A percentile compares a stretch with the other conserved stretches of the same genome.
phyloP scores from a whole-genome alignment of 2,888 invertebrate species.

The Dryomyza anilis region DNA sequence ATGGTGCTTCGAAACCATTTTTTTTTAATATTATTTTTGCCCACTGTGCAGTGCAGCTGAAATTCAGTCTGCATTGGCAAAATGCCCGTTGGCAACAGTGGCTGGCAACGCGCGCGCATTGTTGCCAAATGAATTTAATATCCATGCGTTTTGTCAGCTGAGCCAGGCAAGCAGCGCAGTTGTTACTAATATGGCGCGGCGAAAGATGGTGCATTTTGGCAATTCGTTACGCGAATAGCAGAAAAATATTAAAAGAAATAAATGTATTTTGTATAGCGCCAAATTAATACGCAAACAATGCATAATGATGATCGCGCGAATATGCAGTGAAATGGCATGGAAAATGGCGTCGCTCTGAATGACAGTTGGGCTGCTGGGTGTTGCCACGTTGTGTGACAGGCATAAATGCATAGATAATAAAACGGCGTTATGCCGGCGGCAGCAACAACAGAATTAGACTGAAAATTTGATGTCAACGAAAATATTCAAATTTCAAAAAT shows the following conservation, averaged over 20 bases:
- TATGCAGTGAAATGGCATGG: slow-evolving; percentile 1
- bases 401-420: neutral
- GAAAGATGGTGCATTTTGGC: neutral
- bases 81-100: slow-evolving; percentile 39
- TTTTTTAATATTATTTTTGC: neutral
- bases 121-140: slow-evolving; percentile 15
- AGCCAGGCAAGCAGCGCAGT: too few species aligned
- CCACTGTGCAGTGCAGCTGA: neutral
- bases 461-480: neutral
- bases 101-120: slow-evolving; percentile 22
- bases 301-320: too few species aligned
- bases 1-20: neutral
- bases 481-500: neutral
- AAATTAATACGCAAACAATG: slow-evolving; percentile 14
- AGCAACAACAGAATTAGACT: neutral
- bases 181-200: neutral
- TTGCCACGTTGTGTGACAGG: neutral
- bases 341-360: slow-evolving; percentile 2
- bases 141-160: neutral
- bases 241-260: neutral
- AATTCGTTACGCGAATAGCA: neutral
- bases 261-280: neutral
- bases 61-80: slow-evolving; percentile 38
- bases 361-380: too few species aligned
- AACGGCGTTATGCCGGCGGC: neutral